phyloP scores from a whole-genome alignment of 53 echinoderm and acorn worm genomes.

The Arbacia lixula region DNA sequence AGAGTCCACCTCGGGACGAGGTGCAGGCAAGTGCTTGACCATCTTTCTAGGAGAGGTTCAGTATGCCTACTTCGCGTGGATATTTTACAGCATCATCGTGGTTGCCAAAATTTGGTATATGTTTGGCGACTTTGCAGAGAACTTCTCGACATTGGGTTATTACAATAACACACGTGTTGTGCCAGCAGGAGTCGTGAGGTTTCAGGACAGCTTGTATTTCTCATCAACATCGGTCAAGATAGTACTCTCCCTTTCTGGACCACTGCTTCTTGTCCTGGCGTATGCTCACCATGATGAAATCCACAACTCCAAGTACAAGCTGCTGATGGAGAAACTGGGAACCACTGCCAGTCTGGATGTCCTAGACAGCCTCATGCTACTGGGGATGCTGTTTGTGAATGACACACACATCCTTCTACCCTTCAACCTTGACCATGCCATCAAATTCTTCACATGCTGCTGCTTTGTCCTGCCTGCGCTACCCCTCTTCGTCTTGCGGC shows the following conservation, averaged over 20 bases:
- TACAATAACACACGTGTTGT: constrained; percentile 1
- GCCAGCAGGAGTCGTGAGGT: constrained; percentile 1
- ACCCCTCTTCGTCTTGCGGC: constrained; percentile 67
- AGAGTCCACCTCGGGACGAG: neutral
- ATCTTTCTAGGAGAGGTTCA: constrained; percentile 57
- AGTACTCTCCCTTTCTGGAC: constrained; percentile 70
- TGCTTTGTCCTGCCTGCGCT: constrained; percentile 71
- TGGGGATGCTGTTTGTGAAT: constrained; percentile 63
- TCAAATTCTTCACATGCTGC: constrained; percentile 76
- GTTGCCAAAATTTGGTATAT: constrained; percentile 70
- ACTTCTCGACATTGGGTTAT: neutral
- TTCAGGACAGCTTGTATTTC: constrained; percentile 27
- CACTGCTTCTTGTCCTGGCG: constrained; percentile 64
- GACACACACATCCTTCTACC: constrained; percentile 44
- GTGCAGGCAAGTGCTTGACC: neutral
- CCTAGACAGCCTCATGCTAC: constrained; percentile 76
- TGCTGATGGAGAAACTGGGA: constrained; percentile 68
- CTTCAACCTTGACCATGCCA: constrained; percentile 55
- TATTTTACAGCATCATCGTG: constrained; percentile 68
- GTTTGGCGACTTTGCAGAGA: constrained; percentile 75
- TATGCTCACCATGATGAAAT: constrained; percentile 76
- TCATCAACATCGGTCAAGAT: constrained; percentile 79
- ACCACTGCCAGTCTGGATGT: constrained; percentile 72
- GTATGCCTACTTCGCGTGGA: constrained; percentile 77
- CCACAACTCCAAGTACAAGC: constrained; percentile 65